phyloP scores from a whole-genome alignment of 2,113 vertebrate genomes.

The Neotoma lepida region DNA sequence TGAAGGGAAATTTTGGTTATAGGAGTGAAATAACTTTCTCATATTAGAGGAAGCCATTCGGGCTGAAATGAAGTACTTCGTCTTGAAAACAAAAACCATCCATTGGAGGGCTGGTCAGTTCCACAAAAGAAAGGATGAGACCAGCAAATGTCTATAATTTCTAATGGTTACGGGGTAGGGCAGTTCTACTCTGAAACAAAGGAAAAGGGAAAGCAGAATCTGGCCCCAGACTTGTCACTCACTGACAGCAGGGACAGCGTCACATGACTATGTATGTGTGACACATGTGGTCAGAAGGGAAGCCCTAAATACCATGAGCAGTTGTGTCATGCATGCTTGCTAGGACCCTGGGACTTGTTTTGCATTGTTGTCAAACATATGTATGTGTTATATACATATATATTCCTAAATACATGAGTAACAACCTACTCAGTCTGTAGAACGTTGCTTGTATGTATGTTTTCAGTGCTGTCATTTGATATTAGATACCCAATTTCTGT shows the following conservation, averaged over 20 bases:
- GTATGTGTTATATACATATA: background rate
- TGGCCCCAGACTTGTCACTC: background rate
- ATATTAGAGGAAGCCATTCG: slow-evolving; percentile 50
- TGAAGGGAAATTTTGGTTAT: slow-evolving; percentile 67
- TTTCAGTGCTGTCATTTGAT: background rate
- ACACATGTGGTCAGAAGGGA: background rate
- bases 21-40: slow-evolving; percentile 61
- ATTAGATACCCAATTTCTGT: background rate
- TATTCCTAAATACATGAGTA: background rate
- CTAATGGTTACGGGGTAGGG: background rate
- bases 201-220: background rate
- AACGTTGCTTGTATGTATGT: background rate
- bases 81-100: slow-evolving; percentile 70
- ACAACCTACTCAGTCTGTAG: background rate
- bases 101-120: slow-evolving; percentile 38
- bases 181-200: slow-evolving; percentile 59
- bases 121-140: slow-evolving; percentile 61
- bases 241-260: background rate
- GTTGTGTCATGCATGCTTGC: background rate
- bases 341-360: background rate
- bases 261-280: background rate
- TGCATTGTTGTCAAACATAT: background rate
- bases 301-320: background rate
- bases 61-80: slow-evolving; percentile 42
- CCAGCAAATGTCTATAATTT: slow-evolving; percentile 54